Conservation (phyloP, 2,888 invertebrate genomes). For the Stramonita haemastoma region DNA sequence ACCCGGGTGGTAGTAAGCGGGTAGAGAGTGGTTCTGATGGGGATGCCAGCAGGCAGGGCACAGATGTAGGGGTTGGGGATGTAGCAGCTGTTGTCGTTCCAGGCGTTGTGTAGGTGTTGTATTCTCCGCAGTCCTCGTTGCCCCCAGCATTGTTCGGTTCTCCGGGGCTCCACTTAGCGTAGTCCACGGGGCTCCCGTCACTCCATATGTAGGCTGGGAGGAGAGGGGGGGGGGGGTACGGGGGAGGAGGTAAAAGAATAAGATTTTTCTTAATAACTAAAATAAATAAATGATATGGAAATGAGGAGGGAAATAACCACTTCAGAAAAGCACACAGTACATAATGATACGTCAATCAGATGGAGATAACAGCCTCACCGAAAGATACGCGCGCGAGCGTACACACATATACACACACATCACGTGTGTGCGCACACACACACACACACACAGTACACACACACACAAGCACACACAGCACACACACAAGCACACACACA, state of each 20-base stretch:
- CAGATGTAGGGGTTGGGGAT: slow-evolving; percentile 60
- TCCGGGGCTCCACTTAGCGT: slow-evolving; percentile 58
- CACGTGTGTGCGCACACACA: no score
- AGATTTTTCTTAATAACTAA: no score
- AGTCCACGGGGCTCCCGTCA: slow-evolving; percentile 65
- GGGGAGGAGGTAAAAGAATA: not conserved
- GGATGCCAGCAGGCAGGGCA: slow-evolving; percentile 57
- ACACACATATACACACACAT: no score
- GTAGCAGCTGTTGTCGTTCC: slow-evolving; percentile 69
- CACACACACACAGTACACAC: no score
- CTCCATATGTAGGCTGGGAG: slow-evolving; percentile 63
- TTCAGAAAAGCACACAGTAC: no score
- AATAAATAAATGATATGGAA: no score
- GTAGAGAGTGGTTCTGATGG: slow-evolving; percentile 44
- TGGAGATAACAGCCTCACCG: no score
- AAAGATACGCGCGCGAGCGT: no score
- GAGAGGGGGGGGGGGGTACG: not conserved
- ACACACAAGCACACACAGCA: no score
- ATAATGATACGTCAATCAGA: no score
- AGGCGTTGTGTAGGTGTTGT: slow-evolving; percentile 47
- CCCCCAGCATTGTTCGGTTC: slow-evolving; percentile 62
- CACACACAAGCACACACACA: no score
- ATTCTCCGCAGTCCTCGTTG: slow-evolving; percentile 65
- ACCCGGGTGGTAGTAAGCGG: slow-evolving; percentile 53
- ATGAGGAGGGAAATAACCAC: no score